Conservation (phyloP, 2,888 invertebrate genomes). For the Diarsia rubi region DNA sequence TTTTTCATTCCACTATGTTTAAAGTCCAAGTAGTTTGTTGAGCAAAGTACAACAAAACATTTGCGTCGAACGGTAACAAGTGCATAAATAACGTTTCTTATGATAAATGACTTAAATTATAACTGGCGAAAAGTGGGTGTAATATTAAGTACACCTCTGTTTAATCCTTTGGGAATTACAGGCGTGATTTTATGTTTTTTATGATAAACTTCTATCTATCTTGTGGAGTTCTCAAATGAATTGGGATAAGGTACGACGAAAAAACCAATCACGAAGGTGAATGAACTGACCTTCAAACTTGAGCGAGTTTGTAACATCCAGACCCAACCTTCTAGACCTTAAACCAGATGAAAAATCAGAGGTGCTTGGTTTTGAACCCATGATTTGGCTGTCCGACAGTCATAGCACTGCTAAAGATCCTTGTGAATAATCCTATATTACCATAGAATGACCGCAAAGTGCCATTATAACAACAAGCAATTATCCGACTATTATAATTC, state of each 20-base stretch:
- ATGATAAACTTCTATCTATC: too few species aligned
- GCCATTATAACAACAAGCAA: conserved; percentile 17
- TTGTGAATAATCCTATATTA: background rate
- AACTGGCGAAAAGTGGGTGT: too few species aligned
- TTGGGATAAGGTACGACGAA: background rate
- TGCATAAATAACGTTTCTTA: conserved; percentile 4
- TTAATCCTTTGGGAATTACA: too few species aligned
- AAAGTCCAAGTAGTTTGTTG: conserved; percentile 5
- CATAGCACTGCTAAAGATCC: too few species aligned
- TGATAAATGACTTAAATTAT: background rate
- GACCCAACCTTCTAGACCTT: background rate
- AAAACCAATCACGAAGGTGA: background rate
- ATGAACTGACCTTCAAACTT: background rate
- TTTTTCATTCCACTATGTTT: conserved; percentile 13
- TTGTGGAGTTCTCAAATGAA: background rate
- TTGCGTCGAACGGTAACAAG: background rate
- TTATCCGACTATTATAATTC: conserved; percentile 33
- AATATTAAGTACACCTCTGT: too few species aligned
- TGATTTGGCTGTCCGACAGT: too few species aligned
- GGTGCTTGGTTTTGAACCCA: too few species aligned
- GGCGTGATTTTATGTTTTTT: too few species aligned
- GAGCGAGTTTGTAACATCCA: background rate
- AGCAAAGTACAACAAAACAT: conserved; percentile 14
- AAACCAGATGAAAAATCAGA: too few species aligned
- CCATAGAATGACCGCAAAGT: background rate